Base-by-base conservation (phyloP, 2,888 invertebrate genomes). In the Hipparchia sbordonii region DNA sequence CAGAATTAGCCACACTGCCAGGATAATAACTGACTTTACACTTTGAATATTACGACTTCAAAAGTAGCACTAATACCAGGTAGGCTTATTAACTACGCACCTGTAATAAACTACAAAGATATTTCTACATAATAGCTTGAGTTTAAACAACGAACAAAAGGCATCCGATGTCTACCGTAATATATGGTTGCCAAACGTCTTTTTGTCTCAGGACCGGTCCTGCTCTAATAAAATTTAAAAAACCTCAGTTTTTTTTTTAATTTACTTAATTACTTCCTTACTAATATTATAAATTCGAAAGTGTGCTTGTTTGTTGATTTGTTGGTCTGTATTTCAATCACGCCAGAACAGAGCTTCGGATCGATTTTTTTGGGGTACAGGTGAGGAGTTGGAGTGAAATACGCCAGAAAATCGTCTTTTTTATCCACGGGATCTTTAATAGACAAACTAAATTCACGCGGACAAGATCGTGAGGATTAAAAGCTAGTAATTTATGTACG, bases 131-230 rank as follows among this genome's bases (percentile, higher is more conserved):
- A 74, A 67, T 69, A 66, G 65, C 56, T 60, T 60, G 12, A 67
- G 60, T 70, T 75, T 71, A 65, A 73, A 71, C 68, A 68, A 75
- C 71, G 59, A 72, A 74, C 74, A 75, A 75, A 74, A 69, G 73
- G 73, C 68, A 73, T 73, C 75, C 73, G 61, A 67, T 70, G 72
- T 72, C 72, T 67, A 66, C 67, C 45, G 74, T 75, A 68, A 74
- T 70, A 74, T 57, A 68, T 56, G 73, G 65, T 61, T n/a, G 33
- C 69, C 69, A 69, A 61, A 2, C 13, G n/a, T 61, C 45, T 51
- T 10, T 39, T 52, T 33, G 45, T 23, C 12, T 9, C 45, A 9
- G 69, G 69, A 61, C 52, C 8, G 23, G 60, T 68, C 23, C 59
- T 48, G 51, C 23, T 23, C 23, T 57, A 52, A 23, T 57, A 57